phyloP scores from a whole-genome alignment of 92 coral and sea anemone species.

The Parazoanthus swiftii region DNA sequence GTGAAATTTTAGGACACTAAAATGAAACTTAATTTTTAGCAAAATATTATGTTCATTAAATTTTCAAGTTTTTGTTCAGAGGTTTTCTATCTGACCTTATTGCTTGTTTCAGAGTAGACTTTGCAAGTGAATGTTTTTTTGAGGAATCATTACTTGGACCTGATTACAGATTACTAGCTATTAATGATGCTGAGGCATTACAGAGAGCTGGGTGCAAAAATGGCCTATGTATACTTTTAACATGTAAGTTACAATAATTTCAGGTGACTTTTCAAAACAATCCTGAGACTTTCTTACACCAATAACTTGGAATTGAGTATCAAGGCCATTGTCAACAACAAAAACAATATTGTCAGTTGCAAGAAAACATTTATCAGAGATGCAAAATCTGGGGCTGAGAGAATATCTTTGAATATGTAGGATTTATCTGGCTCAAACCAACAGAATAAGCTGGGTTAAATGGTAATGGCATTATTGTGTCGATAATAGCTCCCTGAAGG shows the following conservation, averaged over 20 bases:
- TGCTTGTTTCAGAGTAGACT: background rate
- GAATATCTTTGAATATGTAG: background rate
- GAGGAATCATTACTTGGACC: background rate
- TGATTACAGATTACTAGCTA: too few species aligned
- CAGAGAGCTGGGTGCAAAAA: too few species aligned
- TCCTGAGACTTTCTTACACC: too few species aligned
- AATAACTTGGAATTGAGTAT: too few species aligned
- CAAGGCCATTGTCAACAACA: background rate
- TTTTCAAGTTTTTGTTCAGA: too few species aligned
- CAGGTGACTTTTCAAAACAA: too few species aligned
- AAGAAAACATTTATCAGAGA: background rate
- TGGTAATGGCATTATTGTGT: constrained; percentile 34
- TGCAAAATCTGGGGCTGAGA: background rate
- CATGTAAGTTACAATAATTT: too few species aligned
- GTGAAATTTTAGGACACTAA: too few species aligned
- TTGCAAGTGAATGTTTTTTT: background rate
- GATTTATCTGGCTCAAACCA: background rate
- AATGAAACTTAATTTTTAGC: too few species aligned
- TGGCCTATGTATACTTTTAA: too few species aligned
- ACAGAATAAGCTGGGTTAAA: background rate
- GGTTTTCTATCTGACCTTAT: background rate
- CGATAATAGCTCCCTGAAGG: constrained; percentile 65
- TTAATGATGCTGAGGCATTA: too few species aligned
- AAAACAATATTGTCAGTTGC: background rate
- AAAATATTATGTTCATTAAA: too few species aligned